Conservation (phyloP, 2,888 invertebrate genomes). For the Amaurobius ferox region DNA sequence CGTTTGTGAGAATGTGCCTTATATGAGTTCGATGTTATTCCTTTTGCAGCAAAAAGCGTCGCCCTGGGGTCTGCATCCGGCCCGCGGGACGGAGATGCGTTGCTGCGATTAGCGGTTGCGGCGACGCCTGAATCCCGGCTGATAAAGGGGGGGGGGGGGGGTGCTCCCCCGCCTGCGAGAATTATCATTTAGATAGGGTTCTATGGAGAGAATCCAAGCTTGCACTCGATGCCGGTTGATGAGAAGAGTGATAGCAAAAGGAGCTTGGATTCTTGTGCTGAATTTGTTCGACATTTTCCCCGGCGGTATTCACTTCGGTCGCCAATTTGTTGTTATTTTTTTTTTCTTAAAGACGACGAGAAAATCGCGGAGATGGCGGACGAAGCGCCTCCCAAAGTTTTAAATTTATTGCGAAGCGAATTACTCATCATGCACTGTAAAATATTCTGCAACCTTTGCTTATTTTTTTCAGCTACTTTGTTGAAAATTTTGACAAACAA, state of each 20-base stretch:
- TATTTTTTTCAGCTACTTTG: no score
- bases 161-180: slow-evolving; percentile 12
- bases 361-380: no score
- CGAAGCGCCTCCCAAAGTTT: no score
- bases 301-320: neutral
- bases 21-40: no score
- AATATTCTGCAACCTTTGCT: no score
- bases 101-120: slow-evolving; percentile 9
- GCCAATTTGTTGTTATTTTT: neutral
- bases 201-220: neutral
- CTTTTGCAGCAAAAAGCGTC: slow-evolving; percentile 12
- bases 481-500: no score
- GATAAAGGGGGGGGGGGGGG: slow-evolving; percentile 34
- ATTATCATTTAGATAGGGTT: slow-evolving; percentile 70
- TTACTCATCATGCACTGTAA: no score
- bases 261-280: neutral
- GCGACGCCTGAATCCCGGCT: slow-evolving; percentile 59
- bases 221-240: neutral
- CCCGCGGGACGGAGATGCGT: neutral
- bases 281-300: neutral
- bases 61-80: slow-evolving; percentile 61
- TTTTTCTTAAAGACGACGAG: no score
- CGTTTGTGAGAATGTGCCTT: no score
- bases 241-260: neutral
- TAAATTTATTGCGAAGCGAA: no score